These are phyloP conservation scores for Oncopeltus fasciatus DNA, from an alignment of 1,140 invertebrate genomes.

Conservation along the genomic window DNA sequence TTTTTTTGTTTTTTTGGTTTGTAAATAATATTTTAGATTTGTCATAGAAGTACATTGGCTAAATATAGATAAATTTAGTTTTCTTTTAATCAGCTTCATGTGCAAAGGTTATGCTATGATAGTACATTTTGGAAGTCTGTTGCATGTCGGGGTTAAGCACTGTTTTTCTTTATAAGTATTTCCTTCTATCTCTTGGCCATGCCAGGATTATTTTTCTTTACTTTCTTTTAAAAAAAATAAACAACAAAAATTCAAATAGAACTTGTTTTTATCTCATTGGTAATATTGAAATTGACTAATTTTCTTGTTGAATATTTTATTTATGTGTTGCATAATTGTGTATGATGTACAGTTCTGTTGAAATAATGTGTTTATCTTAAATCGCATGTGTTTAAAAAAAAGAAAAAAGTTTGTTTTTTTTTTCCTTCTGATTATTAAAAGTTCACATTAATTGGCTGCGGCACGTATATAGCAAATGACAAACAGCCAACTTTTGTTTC, in stretches of 20 bases:
- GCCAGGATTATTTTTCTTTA: conserved; percentile 17
- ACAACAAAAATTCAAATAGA: not conserved
- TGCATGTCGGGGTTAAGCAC: conserved; percentile 16
- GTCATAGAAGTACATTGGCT: not conserved
- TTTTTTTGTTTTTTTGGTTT: not conserved
- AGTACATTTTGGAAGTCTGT: conserved; percentile 2
- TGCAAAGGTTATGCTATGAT: conserved; percentile 5
- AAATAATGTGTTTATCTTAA: conserved; percentile 4
- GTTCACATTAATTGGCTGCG: conserved; percentile 9
- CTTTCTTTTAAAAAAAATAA: too few species aligned
- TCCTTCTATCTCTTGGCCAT: conserved; percentile 15
- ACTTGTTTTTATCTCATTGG: not conserved
- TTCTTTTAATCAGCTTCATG: not conserved
- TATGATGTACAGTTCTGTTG: conserved; percentile 18
- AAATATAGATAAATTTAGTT: not conserved
- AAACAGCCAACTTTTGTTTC: conserved; percentile 9
- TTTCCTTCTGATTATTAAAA: not conserved
- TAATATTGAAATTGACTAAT: conserved; percentile 1
- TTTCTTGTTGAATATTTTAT: conserved; percentile 6
- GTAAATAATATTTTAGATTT: not conserved
- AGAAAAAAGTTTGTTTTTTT: conserved; percentile 1
- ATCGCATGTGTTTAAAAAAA: conserved; percentile 6
- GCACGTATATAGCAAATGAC: conserved; percentile 18
- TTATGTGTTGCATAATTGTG: conserved; percentile 21
- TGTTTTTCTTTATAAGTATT: not conserved